Percentiles rank a stretch among this genome's conserved stretches.
Conservation (phyloP, 2,113 vertebrate species). For the Ursus arctos region DNA sequence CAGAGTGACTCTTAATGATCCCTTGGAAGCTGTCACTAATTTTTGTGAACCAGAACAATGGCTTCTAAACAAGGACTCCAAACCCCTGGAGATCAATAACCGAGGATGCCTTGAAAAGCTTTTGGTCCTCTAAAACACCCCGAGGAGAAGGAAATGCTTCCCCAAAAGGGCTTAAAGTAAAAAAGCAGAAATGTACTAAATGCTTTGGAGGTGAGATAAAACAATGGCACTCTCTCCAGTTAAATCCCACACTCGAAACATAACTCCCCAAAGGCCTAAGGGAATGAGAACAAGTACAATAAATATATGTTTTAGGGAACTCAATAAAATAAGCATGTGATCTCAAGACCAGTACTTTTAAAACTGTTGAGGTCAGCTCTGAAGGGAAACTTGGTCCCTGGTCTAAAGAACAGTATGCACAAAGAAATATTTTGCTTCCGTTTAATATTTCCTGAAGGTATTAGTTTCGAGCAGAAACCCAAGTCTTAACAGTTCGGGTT, state of each 20-base stretch:
- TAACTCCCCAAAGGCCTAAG: background rate
- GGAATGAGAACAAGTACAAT: background rate
- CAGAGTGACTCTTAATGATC: slow-evolving; percentile 56
- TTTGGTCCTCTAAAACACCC: background rate
- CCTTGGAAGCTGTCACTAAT: slow-evolving; percentile 61
- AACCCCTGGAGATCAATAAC: background rate
- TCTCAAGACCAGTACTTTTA: background rate
- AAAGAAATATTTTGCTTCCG: background rate
- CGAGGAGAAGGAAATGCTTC: background rate
- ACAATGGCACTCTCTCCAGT: background rate
- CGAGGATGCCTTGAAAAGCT: background rate
- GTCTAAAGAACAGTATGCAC: background rate
- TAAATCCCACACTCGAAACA: background rate
- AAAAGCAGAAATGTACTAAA: background rate
- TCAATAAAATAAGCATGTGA: background rate
- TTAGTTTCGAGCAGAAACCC: background rate
- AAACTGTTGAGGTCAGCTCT: background rate
- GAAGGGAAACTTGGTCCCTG: background rate
- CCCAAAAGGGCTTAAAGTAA: background rate
- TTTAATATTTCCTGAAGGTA: background rate
- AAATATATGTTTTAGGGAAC: slow-evolving; percentile 6
- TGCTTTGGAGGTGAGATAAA: background rate
- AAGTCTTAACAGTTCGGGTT: background rate
- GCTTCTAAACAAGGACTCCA: slow-evolving; percentile 45
- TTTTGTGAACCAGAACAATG: slow-evolving; percentile 20